These are phyloP conservation scores for Microcaecilia unicolor DNA, from an alignment of 2,797 vertebrate genomes.

Conservation along the genomic window DNA sequence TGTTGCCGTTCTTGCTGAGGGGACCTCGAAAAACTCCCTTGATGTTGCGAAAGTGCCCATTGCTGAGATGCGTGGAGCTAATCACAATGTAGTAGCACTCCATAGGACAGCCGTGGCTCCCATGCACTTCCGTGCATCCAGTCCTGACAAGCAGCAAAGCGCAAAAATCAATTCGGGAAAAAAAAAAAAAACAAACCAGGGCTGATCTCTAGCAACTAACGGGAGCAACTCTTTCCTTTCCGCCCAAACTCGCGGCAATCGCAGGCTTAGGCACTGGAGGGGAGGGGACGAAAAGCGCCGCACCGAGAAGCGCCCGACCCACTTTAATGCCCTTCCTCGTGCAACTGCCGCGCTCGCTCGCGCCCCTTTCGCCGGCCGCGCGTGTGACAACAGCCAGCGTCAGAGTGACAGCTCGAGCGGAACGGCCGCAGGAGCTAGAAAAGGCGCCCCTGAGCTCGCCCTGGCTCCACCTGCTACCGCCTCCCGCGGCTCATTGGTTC, in stretches of 20 bases:
- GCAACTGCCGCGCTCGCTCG: neutral
- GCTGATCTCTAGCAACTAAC: neutral
- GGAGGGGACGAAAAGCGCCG: too few relatives aligned
- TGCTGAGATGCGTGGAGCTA: slow-evolving; percentile 93
- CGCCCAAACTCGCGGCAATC: neutral
- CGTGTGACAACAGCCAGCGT: too few relatives aligned
- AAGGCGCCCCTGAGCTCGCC: neutral
- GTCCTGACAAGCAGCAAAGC: slow-evolving; percentile 18
- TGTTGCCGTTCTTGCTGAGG: slow-evolving; percentile 75
- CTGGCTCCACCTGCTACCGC: neutral
- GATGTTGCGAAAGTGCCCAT: slow-evolving; percentile 95
- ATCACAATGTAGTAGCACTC: slow-evolving; percentile 98
- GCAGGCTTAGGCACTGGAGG: too few relatives aligned
- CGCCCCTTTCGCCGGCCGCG: too few relatives aligned
- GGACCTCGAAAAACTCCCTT: slow-evolving; percentile 96
- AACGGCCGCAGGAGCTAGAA: neutral
- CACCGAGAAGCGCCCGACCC: too few relatives aligned
- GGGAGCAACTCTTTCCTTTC: neutral
- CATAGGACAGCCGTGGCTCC: slow-evolving; percentile 61
- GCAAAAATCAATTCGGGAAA: neutral
- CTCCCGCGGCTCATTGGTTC: slow-evolving; percentile 2
- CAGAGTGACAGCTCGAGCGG: too few relatives aligned
- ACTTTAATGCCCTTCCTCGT: neutral
- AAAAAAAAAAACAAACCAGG: neutral
- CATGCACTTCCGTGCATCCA: slow-evolving; percentile 26